These are phyloP conservation scores for Drosophila flavopinicola DNA, from an alignment of 2,888 invertebrate species.

Conservation along the genomic window DNA sequence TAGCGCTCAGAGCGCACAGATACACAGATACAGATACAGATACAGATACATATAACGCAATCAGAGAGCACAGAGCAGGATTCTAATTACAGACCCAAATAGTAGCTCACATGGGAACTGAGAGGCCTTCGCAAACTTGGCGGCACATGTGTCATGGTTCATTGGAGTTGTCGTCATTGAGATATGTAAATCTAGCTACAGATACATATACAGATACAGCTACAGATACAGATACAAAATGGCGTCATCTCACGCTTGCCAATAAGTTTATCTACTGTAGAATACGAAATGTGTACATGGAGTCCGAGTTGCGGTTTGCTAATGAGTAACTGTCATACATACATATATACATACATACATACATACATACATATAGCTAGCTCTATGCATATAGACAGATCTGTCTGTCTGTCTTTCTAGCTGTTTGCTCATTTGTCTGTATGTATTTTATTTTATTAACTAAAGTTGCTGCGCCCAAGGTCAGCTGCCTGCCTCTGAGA, in stretches of 20 bases:
- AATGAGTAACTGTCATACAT: slow-evolving; percentile 56
- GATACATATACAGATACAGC: slow-evolving; percentile 20
- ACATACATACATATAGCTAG: background rate
- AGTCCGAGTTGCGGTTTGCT: slow-evolving; percentile 48
- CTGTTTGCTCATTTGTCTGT: slow-evolving; percentile 22
- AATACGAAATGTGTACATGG: slow-evolving; percentile 21
- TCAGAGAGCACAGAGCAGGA: slow-evolving; percentile 34
- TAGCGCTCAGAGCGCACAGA: background rate
- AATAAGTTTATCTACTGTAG: slow-evolving; percentile 30
- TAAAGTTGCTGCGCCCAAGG: slow-evolving; percentile 61
- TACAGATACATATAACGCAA: no score
- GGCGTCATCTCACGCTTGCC: slow-evolving; percentile 56
- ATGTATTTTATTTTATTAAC: slow-evolving; percentile 36
- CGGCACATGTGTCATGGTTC: slow-evolving; percentile 44
- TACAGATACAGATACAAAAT: slow-evolving; percentile 53
- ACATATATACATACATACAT: slow-evolving; percentile 14
- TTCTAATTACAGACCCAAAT: slow-evolving; percentile 40
- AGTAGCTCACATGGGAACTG: background rate
- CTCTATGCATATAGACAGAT: slow-evolving; percentile 37
- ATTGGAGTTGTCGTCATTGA: slow-evolving; percentile 51
- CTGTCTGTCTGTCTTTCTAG: slow-evolving; percentile 11
- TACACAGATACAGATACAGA: no score
- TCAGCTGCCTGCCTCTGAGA: slow-evolving; percentile 50
- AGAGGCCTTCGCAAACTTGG: slow-evolving; percentile 11
- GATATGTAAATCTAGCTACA: slow-evolving; percentile 41